A percentile compares a stretch with the other conserved stretches of the same genome.
phyloP scores from a whole-genome alignment of 2,113 vertebrate genomes.

The rat (Rattus norvegicus) region GRCr8 NC_086019.1:251721501-251722000 shows the following conservation, averaged over 20 bases:
- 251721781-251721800: neutral
- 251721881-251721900: neutral
- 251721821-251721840: neutral
- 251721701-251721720: neutral
- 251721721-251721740: neutral
- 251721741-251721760: neutral
- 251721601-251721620: neutral
- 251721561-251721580: neutral
- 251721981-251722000: neutral
- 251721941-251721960: neutral
- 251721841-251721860: neutral
- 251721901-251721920: neutral
- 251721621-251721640: neutral
- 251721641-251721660: neutral
- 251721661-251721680: too few species aligned
- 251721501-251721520: neutral
- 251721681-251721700: neutral
- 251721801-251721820: neutral
- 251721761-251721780: neutral
- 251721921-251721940: neutral
- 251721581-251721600: neutral
- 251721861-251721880: neutral
- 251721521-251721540: neutral
- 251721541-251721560: neutral
- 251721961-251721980: neutral